Conservation (phyloP, 2,888 invertebrate species). For the Lithophane ornitopus region DNA sequence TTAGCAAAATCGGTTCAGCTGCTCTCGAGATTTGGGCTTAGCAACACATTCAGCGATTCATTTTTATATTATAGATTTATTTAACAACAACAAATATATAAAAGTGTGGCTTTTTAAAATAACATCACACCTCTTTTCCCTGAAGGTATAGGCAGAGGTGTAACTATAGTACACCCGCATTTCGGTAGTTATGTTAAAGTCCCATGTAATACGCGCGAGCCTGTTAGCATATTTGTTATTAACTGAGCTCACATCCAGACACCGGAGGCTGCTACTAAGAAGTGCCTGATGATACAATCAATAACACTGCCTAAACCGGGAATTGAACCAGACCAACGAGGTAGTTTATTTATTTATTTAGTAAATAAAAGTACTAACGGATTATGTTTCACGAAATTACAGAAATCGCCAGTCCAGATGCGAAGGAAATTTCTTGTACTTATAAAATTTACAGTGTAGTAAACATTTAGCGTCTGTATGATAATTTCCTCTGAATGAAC, state of each 20-base stretch:
- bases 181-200: background rate
- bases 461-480: too few species aligned
- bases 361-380: background rate
- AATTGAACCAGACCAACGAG: background rate
- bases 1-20: too few species aligned
- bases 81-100: too few species aligned
- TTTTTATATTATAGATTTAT: too few species aligned
- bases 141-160: too few species aligned
- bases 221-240: background rate
- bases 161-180: too few species aligned
- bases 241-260: background rate
- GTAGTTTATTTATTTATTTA: background rate
- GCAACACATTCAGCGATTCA: too few species aligned
- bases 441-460: background rate
- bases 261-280: background rate
- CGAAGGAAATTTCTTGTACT: background rate
- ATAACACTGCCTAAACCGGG: background rate
- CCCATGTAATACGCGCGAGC: background rate
- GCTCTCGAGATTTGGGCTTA: too few species aligned
- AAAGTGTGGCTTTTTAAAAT: too few species aligned
- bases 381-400: background rate
- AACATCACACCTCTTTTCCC: background rate
- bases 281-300: background rate
- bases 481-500: background rate
- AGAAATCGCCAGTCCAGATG: background rate